A percentile compares a stretch with the other conserved stretches of the same genome.
Evolutionary conservation across 2,797 vertebrate genomes (phyloP).

Genomic region (Onychomys leucogaster): DNA sequence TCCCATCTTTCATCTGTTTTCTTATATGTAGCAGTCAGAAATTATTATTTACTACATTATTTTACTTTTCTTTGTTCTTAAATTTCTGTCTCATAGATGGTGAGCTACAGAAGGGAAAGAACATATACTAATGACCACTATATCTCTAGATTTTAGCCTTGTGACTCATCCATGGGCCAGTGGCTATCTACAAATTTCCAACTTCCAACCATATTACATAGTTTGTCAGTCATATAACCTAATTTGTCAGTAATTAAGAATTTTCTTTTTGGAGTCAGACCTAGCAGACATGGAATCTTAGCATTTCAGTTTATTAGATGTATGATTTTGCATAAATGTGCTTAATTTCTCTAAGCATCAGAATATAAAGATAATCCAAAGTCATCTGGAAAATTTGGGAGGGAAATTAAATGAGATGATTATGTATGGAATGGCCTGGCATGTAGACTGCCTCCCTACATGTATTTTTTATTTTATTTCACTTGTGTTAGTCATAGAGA

Average conservation of each 20-base stretch:
- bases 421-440: not conserved
- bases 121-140: not conserved
- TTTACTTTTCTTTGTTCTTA: not conserved
- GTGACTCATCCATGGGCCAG: not conserved
- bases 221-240: not conserved
- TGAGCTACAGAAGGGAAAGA: not conserved
- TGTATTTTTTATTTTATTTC: conserved; percentile 40
- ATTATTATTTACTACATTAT: not conserved
- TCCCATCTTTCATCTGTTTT: not conserved
- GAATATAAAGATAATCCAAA: not conserved
- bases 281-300: not conserved
- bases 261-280: not conserved
- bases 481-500: not conserved
- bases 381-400: not conserved
- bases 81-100: conserved; percentile 7
- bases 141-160: not conserved
- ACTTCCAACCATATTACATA: not conserved
- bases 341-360: not conserved
- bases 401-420: conserved; percentile 33
- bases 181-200: conserved; percentile 25
- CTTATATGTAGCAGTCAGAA: not conserved
- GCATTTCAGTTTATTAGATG: not conserved
- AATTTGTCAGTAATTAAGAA: not conserved
- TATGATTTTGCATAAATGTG: conserved; percentile 17
- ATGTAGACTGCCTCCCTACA: not conserved